These are phyloP conservation scores for Odontomachus brunneus DNA, from an alignment of 1,140 invertebrate species.

Conservation along the genomic window DNA sequence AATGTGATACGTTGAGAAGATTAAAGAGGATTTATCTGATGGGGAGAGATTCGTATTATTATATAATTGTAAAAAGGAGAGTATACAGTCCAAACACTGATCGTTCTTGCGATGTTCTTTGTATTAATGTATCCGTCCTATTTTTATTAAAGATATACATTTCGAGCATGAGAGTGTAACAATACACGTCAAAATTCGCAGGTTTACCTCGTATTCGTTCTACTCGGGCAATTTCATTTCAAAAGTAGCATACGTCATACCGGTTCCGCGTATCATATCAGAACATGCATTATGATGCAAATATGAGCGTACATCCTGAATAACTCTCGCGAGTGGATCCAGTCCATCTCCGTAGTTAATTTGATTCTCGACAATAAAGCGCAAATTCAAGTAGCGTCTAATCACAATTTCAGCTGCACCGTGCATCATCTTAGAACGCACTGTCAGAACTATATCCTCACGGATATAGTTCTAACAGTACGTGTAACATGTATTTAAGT, in stretches of 20 bases:
- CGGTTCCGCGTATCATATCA: slow-evolving; percentile 24
- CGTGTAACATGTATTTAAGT: too few relatives aligned
- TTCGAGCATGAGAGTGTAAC: background rate
- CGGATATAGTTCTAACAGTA: background rate
- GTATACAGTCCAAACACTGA: too few relatives aligned
- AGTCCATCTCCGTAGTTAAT: slow-evolving; percentile 38
- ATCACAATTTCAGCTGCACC: slow-evolving; percentile 10
- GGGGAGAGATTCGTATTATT: background rate
- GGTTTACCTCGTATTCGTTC: slow-evolving; percentile 40
- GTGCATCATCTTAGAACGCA: too few relatives aligned
- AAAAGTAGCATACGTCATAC: slow-evolving; percentile 49
- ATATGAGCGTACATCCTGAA: slow-evolving; percentile 32
- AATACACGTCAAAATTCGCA: slow-evolving; percentile 38
- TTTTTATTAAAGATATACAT: slow-evolving; percentile 1
- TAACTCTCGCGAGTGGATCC: slow-evolving; percentile 41
- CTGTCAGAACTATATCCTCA: background rate
- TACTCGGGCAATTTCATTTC: slow-evolving; percentile 52
- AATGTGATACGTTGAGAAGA: background rate
- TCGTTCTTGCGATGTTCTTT: background rate
- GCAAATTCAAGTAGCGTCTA: slow-evolving; percentile 6
- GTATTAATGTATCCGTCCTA: background rate
- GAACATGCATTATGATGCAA: slow-evolving; percentile 47
- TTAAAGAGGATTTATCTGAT: slow-evolving; percentile 14
- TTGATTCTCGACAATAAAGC: background rate
- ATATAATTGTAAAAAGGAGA: background rate